Conservation (phyloP, 2,113 vertebrate species). For the western clawed frog (Xenopus tropicalis) region DNA sequence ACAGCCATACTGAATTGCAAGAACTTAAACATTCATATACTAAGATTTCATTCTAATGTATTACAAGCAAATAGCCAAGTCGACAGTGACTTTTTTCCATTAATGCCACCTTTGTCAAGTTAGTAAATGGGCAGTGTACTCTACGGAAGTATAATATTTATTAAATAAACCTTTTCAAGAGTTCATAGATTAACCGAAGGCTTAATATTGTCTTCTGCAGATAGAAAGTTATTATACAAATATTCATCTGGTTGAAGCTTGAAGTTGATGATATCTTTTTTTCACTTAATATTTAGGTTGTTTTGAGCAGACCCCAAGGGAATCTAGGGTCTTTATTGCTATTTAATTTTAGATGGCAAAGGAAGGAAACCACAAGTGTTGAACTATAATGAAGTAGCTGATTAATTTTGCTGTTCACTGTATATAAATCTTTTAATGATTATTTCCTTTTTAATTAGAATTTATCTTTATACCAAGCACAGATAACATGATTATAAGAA, state of each 20-base stretch:
- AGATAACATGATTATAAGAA: slow-evolving; percentile 40
- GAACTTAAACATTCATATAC: no score
- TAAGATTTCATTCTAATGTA: no score
- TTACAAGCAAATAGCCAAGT: no score
- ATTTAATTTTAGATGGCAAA: slow-evolving; percentile 5
- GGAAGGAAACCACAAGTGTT: slow-evolving; percentile 14
- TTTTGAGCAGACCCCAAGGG: slow-evolving; percentile 2
- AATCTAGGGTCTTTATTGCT: slow-evolving; percentile 4
- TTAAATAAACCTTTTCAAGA: no score
- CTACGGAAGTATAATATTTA: no score
- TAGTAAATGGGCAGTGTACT: no score
- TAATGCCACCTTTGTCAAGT: no score
- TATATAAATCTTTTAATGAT: slow-evolving; percentile 58
- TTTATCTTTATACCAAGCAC: slow-evolving; percentile 48
- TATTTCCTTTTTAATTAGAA: slow-evolving; percentile 57
- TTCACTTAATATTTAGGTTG: neutral
- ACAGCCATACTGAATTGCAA: no score
- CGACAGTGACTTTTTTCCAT: no score
- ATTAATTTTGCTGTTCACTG: slow-evolving; percentile 45
- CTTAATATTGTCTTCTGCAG: no score
- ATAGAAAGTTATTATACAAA: no score
- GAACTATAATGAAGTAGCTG: slow-evolving; percentile 35
- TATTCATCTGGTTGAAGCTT: neutral
- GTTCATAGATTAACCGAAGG: no score
- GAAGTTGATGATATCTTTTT: neutral